Evolutionary conservation across 2,888 invertebrate genomes (phyloP).

Genomic region (Camptogramma bilineatum): DNA sequence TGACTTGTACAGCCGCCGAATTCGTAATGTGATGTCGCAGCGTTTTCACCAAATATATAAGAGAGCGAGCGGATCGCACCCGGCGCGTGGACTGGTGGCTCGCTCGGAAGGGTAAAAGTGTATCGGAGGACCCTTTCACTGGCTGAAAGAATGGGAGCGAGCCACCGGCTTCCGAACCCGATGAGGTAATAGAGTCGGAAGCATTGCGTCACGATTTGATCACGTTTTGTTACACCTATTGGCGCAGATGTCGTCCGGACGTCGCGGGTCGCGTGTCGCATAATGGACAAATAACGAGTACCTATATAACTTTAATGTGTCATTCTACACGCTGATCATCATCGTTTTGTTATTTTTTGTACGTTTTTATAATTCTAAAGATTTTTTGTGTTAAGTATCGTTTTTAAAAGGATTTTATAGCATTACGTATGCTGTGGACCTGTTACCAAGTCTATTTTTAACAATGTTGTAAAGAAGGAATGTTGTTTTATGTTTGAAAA

Average conservation of each 20-base stretch:
- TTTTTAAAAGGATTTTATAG: too few relatives aligned
- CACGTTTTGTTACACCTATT: constrained; percentile 70
- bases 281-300: constrained; percentile 36
- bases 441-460: too few relatives aligned
- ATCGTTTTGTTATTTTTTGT: neutral
- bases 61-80: constrained; percentile 73
- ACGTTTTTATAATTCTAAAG: neutral
- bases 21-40: constrained; percentile 81
- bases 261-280: constrained; percentile 38
- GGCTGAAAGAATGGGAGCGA: constrained; percentile 82
- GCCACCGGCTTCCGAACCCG: constrained; percentile 76
- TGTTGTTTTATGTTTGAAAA: too few relatives aligned
- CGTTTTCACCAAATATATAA: constrained; percentile 85
- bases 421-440: too few relatives aligned
- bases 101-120: constrained; percentile 79
- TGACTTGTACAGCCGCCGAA: constrained; percentile 80
- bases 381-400: too few relatives aligned
- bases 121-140: constrained; percentile 83
- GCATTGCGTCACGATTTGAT: constrained; percentile 71
- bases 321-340: constrained; percentile 13
- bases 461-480: too few relatives aligned
- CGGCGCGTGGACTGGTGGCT: constrained; percentile 60
- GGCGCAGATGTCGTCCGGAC: constrained; percentile 58
- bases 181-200: constrained; percentile 80
- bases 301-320: neutral